Evolutionary conservation across 2,797 vertebrate species (phyloP), one percentile per base, ranked within the genome.

Genomic region (Caiman crocodilus): DNA sequence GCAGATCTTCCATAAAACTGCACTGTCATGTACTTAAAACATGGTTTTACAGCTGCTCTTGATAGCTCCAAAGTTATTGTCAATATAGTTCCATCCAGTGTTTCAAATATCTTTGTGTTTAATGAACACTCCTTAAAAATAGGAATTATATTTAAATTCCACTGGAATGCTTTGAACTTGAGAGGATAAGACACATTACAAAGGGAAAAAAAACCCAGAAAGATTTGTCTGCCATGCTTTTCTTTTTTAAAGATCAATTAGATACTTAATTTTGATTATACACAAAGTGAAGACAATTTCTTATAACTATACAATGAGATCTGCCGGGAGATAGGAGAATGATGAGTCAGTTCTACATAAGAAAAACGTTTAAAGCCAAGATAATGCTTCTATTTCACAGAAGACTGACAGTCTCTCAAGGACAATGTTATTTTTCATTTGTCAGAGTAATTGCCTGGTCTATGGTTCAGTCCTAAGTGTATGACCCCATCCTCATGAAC

Each of bases 181-280:
- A 94, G 96, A 96, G 90, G 94, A 96, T 92, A 92, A 96, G 84
- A 93, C 87, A 94, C 63, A 93, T 96, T 94, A n/a, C 42, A 93
- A 76, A 85, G 32, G 82, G 12, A 50, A 84, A 85, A 88, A 12
- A 89, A 92, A 82, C 57, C 42, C 13, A 82, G 79, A 74, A 90
- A 95, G 63, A 95, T 80, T 93, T 94, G 82, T 83, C 67, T 90
- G 81, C 93, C 89, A 90, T 82, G 82, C 76, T 85, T 93, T 75
- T 82, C 61, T 75, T 75, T 85, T 91, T 90, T n/a, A 14, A 92
- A 91, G 94, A 91, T 96, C 93, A 93, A 88, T 96, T 96, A 92
- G 42, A 4, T 92, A 88, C 71, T 95, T 95, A 93, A 95, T 95
- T 94, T 88, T 93, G 81, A 92, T 82, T 85, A 92, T 78, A 90